These are phyloP conservation scores for Gobionotothen gibberifrons DNA, from an alignment of 2,797 vertebrate genomes.

Conservation along the genomic window DNA sequence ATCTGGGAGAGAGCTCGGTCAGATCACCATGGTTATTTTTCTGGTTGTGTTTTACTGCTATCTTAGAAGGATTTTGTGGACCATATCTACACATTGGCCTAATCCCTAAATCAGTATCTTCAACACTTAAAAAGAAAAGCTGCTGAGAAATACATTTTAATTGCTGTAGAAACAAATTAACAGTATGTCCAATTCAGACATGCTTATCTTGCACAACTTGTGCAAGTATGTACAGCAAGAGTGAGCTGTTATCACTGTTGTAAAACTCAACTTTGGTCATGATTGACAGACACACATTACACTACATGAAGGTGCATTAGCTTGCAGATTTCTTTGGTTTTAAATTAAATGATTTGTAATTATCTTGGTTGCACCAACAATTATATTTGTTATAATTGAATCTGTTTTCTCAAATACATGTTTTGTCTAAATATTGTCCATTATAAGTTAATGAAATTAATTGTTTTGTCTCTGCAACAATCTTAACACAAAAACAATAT, in stretches of 20 bases:
- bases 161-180: not conserved
- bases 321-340: not conserved
- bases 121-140: no score
- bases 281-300: not conserved
- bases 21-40: not conserved
- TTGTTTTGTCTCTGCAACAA: no score
- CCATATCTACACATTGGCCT: not conserved
- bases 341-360: no score
- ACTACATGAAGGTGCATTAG: not conserved
- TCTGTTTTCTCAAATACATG: not conserved
- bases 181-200: not conserved
- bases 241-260: constrained; percentile 19
- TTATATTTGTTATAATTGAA: not conserved
- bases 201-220: not conserved
- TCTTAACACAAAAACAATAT: no score
- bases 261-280: constrained; percentile 17
- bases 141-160: not conserved
- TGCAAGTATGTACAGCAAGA: constrained; percentile 3
- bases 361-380: not conserved
- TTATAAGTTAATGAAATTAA: no score
- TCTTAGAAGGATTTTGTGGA: not conserved
- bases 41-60: not conserved
- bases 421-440: not conserved
- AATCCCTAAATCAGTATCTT: no score
- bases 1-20: no score